Evolutionary conservation across 2,797 vertebrate species (phyloP), one percentile per base, ranked within the genome.

Genomic region (Oreochromis mossambicus): DNA sequence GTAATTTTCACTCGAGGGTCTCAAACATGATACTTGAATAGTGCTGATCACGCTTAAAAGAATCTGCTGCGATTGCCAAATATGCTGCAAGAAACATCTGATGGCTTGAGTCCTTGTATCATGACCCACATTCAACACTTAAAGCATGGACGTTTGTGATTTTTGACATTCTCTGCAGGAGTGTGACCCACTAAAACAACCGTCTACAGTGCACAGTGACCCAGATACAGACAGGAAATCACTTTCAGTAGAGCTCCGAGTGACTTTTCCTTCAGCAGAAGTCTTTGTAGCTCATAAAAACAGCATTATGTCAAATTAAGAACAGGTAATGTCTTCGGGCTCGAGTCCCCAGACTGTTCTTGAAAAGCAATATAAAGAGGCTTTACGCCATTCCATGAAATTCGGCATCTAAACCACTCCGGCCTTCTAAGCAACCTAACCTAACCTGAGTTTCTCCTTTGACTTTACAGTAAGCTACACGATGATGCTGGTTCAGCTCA

Each of bases 261-360:
- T 81, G 75, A 88, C 73, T 70, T 76, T 48, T 75, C 81, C 82
- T 58, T 80, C 81, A 61, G 36, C 6, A 7, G 11, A 17, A n/a
- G 54, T 75, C 76, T 73, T 51, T 48, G 77, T 32, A 85, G 66
- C 77, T 94, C 93, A 96, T 95, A 95, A 95, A 95, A 92, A 89
- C 61, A 92, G 95, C 32, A 93, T 95, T 95, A 94, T 79, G 79
- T 89, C 70, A 87, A 92, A 86, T 77, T 91, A 87, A 85, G 83
- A 82, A 77, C 85, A 88, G 61, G 41, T 82, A 78, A 84, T 86
- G 82, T 85, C 90, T 88, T 58, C 55, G 87, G 90, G 89, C 90
- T 85, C 50, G 43, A 80, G 79, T 80, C 15, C 54, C 55, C 77
- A 92, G 91, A 90, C 86, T 81, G 78, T 83, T 92, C 81, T 90